A percentile compares a stretch with the other conserved stretches of the same genome.
Conservation (phyloP, 2,888 invertebrate species). For the Pemphredon lugubris region DNA sequence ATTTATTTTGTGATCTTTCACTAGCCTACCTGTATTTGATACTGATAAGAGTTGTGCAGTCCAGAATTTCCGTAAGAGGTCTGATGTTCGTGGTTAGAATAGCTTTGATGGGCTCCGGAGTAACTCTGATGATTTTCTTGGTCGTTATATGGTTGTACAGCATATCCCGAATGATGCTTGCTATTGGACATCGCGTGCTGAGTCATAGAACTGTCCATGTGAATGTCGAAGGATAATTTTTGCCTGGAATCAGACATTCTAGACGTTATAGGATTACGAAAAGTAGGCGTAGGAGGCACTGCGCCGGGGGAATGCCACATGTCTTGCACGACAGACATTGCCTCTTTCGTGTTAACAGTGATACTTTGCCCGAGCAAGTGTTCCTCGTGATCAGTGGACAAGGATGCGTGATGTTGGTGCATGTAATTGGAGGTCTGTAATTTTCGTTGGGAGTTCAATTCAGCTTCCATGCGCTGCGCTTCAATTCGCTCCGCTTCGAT, state of each 20-base stretch:
- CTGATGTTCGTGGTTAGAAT: conserved; percentile 70
- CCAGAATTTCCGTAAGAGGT: conserved; percentile 70
- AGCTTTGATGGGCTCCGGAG: conserved; percentile 66
- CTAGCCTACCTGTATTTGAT: conserved; percentile 71
- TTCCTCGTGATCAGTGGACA: conserved; percentile 65
- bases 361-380: conserved; percentile 84
- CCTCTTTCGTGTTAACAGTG: conserved; percentile 88
- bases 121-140: conserved; percentile 78
- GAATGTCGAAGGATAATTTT: conserved; percentile 77
- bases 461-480: conserved; percentile 72
- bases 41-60: conserved; percentile 75
- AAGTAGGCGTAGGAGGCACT: conserved; percentile 30
- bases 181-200: conserved; percentile 75
- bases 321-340: conserved; percentile 85
- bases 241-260: conserved; percentile 67
- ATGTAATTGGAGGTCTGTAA: conserved; percentile 72
- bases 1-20: background rate
- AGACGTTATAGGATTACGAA: conserved; percentile 65
- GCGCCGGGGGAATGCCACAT: conserved; percentile 82
- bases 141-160: conserved; percentile 74
- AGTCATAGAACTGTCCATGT: conserved; percentile 80
- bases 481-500: conserved; percentile 71
- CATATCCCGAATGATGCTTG: conserved; percentile 71
- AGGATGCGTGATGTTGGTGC: conserved; percentile 71
- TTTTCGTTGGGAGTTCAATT: conserved; percentile 74